Conservation (phyloP, 2,888 invertebrate genomes). For the Eucriotettix oculatus region DNA sequence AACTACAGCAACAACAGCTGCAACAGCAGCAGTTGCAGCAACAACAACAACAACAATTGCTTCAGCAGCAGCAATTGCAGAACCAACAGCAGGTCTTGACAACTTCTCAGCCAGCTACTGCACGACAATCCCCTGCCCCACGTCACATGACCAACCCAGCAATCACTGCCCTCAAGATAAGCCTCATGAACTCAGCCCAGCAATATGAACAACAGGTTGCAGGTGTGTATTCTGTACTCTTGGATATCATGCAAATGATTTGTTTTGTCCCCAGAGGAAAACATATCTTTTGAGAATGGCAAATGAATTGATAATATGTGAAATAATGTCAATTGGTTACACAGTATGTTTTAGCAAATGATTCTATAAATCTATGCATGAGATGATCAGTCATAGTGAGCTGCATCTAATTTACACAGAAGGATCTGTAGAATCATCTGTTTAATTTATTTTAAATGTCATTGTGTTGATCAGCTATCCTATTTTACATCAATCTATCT, state of each 20-base stretch:
- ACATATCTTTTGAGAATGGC: no score
- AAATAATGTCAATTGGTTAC: no score
- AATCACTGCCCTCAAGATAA: conserved; percentile 61
- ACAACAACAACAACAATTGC: neutral
- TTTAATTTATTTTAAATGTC: no score
- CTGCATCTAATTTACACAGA: no score
- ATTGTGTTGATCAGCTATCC: no score
- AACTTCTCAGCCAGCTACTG: neutral
- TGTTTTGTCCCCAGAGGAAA: no score
- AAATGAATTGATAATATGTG: no score
- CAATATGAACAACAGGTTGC: conserved; percentile 55
- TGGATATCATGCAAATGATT: neutral
- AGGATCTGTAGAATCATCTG: no score
- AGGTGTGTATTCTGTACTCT: conserved; percentile 25
- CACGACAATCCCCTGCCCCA: neutral
- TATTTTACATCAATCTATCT: no score
- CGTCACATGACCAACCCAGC: conserved; percentile 24
- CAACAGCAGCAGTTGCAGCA: neutral
- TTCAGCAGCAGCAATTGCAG: neutral
- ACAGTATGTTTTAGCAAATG: no score
- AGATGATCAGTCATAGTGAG: no score
- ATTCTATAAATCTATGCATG: no score
- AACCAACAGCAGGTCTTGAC: neutral
- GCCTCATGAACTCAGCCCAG: conserved; percentile 67
- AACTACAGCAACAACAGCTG: neutral